Base-by-base conservation (phyloP, 2,888 invertebrate genomes). In the Netelia virgata region DNA sequence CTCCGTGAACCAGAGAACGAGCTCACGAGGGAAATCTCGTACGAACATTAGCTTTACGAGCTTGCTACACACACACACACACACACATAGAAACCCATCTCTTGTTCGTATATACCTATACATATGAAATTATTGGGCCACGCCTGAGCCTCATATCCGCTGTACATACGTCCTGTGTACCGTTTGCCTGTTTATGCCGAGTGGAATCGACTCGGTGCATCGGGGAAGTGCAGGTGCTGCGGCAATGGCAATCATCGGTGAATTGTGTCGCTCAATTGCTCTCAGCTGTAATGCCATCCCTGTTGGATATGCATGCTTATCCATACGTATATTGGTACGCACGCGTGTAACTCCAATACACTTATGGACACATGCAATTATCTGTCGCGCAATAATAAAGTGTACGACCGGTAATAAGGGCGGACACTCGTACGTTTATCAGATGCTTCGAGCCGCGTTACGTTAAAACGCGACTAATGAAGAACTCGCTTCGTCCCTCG, bases 11-110 rank as follows among this genome's bases (percentile, higher is more conserved):
- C 68, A 66, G 50, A 80, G 47, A 47, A 14, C 10, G 14, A 47
- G 74, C n/a, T 68, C 66, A 59, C 73, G 68, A 68, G 80, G 74
- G 80, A 80, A 80, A 80, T 80, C 80, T 74, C 73, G 59, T 14
- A 66, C 47, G 73, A 73, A 74, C 73, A 73, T 73, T 59, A 59
- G 61, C 20, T 68, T 57, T 61, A 23, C 47, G 59, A 59, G 66
- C 18, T n/a, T 18, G 14, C 43, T n/a, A 47, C 28, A 36, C 28
- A 41, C 16, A 43, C 28, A 28, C 2, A 28, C 28, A 18, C 18
- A 2, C 20, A 9, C 57, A 18, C 47, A 47, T 47, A 3, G 14
- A 47, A 47, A 3, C 47, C 14, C 3, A 8, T 47, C 47, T 47
- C 14, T n/a, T n/a, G 47, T 10, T 2, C 47, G 3, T 47, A 14